Evolutionary conservation across 2,888 invertebrate species (phyloP).

Genomic region (Baccha elongata): DNA sequence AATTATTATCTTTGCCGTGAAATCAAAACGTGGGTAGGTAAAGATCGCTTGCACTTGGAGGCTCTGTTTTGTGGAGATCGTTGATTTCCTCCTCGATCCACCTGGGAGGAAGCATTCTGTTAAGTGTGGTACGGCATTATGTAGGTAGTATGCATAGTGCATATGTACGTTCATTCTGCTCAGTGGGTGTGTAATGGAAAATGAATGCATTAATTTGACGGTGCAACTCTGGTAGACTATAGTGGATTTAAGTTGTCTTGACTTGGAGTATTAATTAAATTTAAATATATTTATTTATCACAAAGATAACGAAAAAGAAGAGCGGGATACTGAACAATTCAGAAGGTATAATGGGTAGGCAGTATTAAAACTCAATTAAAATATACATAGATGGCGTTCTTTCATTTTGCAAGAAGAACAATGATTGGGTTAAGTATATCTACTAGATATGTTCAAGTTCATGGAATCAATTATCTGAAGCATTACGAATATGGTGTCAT

Average conservation of each 20-base stretch:
- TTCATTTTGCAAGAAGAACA: not conserved
- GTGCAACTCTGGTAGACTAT: slow-evolving; percentile 36
- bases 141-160: slow-evolving; percentile 41
- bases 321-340: slow-evolving; percentile 1
- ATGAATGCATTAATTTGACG: slow-evolving; percentile 73
- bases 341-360: slow-evolving; percentile 16
- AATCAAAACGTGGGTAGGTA: slow-evolving; percentile 73
- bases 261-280: slow-evolving; percentile 68
- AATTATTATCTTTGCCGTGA: slow-evolving; percentile 77
- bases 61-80: slow-evolving; percentile 57
- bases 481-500: too few relatives aligned
- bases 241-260: slow-evolving; percentile 54
- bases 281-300: slow-evolving; percentile 68
- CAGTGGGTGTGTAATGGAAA: slow-evolving; percentile 73
- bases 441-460: too few relatives aligned
- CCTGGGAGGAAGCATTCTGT: slow-evolving; percentile 33
- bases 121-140: slow-evolving; percentile 16
- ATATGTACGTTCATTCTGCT: slow-evolving; percentile 44
- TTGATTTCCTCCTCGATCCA: slow-evolving; percentile 45
- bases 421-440: too few relatives aligned
- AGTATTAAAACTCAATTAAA: slow-evolving; percentile 33
- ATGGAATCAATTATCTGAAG: too few relatives aligned
- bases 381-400: not conserved
- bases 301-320: not conserved
- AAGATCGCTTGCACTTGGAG: slow-evolving; percentile 57